Conservation (phyloP, 1,140 invertebrate species). For the Schmidtea mediterranea region DNA sequence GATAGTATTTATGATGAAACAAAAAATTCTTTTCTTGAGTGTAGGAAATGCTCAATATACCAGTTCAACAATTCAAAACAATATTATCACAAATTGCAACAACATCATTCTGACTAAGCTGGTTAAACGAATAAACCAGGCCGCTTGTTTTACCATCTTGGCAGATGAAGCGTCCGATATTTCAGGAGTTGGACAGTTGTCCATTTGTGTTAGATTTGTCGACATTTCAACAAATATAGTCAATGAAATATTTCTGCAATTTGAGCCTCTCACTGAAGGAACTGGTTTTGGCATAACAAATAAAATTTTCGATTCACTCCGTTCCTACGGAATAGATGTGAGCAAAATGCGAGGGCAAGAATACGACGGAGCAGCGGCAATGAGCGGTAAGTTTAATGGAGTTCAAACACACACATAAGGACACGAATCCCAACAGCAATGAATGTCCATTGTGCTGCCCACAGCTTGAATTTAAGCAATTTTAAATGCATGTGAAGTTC, state of each 20-base stretch:
- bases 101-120: constrained; percentile 2
- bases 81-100: not conserved
- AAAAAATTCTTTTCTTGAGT: not conserved
- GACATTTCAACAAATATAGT: constrained; percentile 2
- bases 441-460: no score
- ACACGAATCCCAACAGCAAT: not conserved
- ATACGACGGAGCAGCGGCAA: not conserved
- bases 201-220: constrained; percentile 4
- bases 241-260: constrained; percentile 4
- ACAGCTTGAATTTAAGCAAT: no score
- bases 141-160: constrained; percentile 1
- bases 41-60: constrained; percentile 1
- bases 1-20: not conserved
- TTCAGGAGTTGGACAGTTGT: constrained; percentile 5
- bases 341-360: constrained; percentile 3
- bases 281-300: not conserved
- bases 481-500: constrained; percentile 3
- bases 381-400: constrained; percentile 3
- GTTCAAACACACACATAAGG: constrained; percentile 1
- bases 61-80: constrained; percentile 3
- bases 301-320: constrained; percentile 1
- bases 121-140: constrained; percentile 4
- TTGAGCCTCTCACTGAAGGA: not conserved
- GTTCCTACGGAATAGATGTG: not conserved
- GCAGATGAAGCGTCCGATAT: constrained; percentile 1